phyloP scores from a whole-genome alignment of 2,888 invertebrate species.

The Ptilodon capucinus region DNA sequence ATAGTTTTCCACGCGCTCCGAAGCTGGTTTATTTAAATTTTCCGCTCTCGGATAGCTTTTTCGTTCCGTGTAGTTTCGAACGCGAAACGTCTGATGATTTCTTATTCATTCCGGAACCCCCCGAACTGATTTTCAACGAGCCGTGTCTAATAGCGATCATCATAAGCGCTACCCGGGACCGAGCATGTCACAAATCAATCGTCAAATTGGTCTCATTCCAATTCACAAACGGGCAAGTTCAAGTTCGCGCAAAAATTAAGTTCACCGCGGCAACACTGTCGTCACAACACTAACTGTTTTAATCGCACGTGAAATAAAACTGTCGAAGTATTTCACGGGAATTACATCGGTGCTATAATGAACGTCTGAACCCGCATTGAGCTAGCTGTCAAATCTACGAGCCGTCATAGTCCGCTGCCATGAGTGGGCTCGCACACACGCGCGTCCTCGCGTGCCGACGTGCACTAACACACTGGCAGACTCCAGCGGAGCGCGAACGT shows the following conservation, averaged over 20 bases:
- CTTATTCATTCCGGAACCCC: conserved; percentile 73
- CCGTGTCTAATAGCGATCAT: conserved; percentile 75
- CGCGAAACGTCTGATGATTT: conserved; percentile 59
- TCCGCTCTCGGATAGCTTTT: conserved; percentile 44
- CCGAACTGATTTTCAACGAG: conserved; percentile 63
- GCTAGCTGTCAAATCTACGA: conserved; percentile 84
- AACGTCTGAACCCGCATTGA: conserved; percentile 83
- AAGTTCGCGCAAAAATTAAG: conserved; percentile 69
- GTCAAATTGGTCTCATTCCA: conserved; percentile 50
- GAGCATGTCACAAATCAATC: conserved; percentile 73
- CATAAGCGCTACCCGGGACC: conserved; percentile 64
- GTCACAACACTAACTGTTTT: conserved; percentile 53
- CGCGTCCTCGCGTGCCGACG: conserved; percentile 66
- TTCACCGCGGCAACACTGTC: conserved; percentile 36
- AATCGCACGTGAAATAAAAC: conserved; percentile 60
- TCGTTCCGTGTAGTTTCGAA: conserved; percentile 56
- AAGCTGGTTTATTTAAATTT: conserved; percentile 49
- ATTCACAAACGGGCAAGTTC: conserved; percentile 50
- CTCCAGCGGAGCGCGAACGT: conserved; percentile 73
- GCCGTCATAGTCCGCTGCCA: conserved; percentile 83
- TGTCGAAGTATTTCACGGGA: conserved; percentile 72
- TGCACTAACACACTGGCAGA: conserved; percentile 77
- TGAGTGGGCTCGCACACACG: conserved; percentile 77
- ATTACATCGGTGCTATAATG: conserved; percentile 77
- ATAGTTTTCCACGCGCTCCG: conserved; percentile 36